These are phyloP conservation scores for Xylocopa sonorina DNA, from an alignment of 1,140 invertebrate genomes.

Conservation along the genomic window DNA sequence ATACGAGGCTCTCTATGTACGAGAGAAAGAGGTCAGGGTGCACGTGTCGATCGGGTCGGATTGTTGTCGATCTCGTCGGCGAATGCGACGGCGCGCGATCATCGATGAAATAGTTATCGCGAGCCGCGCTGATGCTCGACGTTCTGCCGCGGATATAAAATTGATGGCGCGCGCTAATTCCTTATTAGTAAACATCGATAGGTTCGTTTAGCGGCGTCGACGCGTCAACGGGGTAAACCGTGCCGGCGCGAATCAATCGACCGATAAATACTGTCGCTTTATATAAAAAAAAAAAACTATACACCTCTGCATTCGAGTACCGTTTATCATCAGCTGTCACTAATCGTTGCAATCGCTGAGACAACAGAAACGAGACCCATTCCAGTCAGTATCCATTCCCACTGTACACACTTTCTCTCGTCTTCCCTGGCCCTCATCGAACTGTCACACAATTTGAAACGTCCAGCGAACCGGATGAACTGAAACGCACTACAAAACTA, in stretches of 20 bases:
- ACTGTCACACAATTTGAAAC: too few species aligned
- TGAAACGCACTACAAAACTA: too few species aligned
- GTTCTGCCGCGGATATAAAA: constrained; percentile 43
- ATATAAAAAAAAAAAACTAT: too few species aligned
- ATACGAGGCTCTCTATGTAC: too few species aligned
- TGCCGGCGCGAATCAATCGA: neutral
- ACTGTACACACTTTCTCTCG: too few species aligned
- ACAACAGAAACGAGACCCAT: too few species aligned
- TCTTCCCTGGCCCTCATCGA: too few species aligned
- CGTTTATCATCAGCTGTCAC: too few species aligned
- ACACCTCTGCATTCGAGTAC: too few species aligned
- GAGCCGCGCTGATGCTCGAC: neutral
- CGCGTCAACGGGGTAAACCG: constrained; percentile 34
- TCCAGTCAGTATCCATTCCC: too few species aligned
- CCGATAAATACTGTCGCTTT: neutral
- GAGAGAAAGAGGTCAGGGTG: neutral
- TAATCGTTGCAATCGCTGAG: too few species aligned
- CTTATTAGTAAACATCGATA: constrained; percentile 64
- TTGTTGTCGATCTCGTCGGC: neutral
- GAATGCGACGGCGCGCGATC: neutral
- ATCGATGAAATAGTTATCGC: constrained; percentile 36
- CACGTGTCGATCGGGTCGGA: neutral
- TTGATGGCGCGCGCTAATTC: constrained; percentile 59
- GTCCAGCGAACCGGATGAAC: too few species aligned
- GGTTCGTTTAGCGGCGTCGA: constrained; percentile 44